Percentiles rank a stretch among this genome's conserved stretches.
phyloP scores from a whole-genome alignment of 2,888 invertebrate genomes.

The Ophioninae sp. region DNA sequence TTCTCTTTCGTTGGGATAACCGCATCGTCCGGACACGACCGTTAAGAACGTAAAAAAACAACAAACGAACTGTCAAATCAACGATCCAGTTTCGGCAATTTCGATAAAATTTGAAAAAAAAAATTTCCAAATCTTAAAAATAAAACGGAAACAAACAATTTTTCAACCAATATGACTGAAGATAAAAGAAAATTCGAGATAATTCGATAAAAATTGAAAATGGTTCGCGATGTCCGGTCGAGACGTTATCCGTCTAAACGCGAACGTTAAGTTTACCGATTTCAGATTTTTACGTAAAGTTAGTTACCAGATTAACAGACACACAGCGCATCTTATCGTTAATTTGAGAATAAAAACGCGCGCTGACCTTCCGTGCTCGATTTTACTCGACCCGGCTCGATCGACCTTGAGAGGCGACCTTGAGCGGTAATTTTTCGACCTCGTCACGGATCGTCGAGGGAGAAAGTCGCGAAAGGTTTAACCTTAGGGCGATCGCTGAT shows the following conservation, averaged over 20 bases:
- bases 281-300: conserved; percentile 78
- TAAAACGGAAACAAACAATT: too few species aligned
- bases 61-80: background rate
- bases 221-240: conserved; percentile 18
- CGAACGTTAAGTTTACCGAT: conserved; percentile 76
- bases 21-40: background rate
- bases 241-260: conserved; percentile 63
- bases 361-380: conserved; percentile 57
- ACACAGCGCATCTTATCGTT: conserved; percentile 79
- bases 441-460: background rate
- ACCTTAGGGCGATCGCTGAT: background rate
- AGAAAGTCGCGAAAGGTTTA: background rate
- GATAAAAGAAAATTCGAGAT: background rate
- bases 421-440: background rate
- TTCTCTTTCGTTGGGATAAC: conserved; percentile 40
- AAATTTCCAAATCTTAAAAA: too few species aligned
- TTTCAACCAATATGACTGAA: too few species aligned
- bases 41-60: conserved; percentile 18
- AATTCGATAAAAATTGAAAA: background rate
- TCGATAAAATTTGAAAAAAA: too few species aligned
- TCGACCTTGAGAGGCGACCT: conserved; percentile 41
- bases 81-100: background rate
- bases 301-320: conserved; percentile 75
- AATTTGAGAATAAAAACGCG: conserved; percentile 67
- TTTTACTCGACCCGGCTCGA: conserved; percentile 59